Conservation (phyloP, 2,113 vertebrate species). For the Pterophyllum scalare region DNA sequence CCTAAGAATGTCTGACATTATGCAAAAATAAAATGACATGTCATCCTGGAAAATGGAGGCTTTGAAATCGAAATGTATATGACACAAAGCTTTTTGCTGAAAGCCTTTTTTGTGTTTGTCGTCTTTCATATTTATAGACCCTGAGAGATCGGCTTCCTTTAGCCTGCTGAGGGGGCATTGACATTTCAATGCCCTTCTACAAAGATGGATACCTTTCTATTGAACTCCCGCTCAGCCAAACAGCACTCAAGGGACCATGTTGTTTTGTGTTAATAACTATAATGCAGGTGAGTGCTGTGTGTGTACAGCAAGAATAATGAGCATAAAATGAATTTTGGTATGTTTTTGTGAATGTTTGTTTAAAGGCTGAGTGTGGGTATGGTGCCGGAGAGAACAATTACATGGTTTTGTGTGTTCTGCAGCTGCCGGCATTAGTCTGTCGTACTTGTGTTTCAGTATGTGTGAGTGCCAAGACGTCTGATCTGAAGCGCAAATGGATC, state of each 20-base stretch:
- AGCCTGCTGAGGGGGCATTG: conserved; percentile 60
- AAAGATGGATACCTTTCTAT: conserved; percentile 66
- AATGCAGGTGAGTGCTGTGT: conserved; percentile 2
- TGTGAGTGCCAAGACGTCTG: background rate
- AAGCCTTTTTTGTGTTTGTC: conserved; percentile 63
- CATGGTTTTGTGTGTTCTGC: background rate
- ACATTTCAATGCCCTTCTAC: conserved; percentile 66
- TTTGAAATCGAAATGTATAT: conserved; percentile 69
- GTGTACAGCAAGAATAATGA: background rate
- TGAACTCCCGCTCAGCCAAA: conserved; percentile 47
- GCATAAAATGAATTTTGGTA: background rate
- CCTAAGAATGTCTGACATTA: conserved; percentile 41
- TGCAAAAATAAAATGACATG: conserved; percentile 64
- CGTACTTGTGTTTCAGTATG: background rate
- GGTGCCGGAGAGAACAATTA: background rate
- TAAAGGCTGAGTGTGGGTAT: background rate
- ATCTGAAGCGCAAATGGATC: background rate
- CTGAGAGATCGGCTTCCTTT: conserved; percentile 67
- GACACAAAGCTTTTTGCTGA: conserved; percentile 58
- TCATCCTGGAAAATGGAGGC: conserved; percentile 39
- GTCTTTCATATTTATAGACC: conserved; percentile 52
- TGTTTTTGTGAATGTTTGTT: background rate
- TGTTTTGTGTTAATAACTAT: conserved; percentile 46
- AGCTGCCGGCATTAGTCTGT: background rate
- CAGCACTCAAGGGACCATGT: conserved; percentile 56